Evolutionary conservation across 2,888 invertebrate genomes (phyloP), one percentile per base, ranked within the genome.

Genomic region (Gonocerus acuteangulatus): DNA sequence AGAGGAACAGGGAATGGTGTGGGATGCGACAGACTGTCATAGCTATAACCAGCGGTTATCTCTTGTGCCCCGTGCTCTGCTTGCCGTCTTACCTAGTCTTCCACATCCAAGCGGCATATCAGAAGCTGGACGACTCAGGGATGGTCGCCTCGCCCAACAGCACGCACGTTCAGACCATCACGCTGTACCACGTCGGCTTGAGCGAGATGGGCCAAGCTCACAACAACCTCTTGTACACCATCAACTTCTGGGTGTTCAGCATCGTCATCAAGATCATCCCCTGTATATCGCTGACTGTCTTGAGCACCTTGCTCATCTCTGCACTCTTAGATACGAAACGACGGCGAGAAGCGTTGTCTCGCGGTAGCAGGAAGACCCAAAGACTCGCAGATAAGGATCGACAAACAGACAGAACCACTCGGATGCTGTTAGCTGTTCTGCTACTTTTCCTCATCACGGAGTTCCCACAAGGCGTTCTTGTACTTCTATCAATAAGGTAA

Each of bases 211-310:
- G 80, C 0, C 69, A 75, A 63, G 78, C 77, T 69, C 83, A 84
- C 70, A 80, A 79, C 69, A 77, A 80, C 51, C 76, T 85, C 68
- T 79, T 84, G 62, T 82, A 81, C 60, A 75, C 75, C 57, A 80
- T 88, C 64, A 93, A 91, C 72, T 89, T 92, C 76, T 91, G 90
- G 85, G 85, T 94, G 70, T 95, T 95, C 75, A 88, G 93, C 73
- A 89, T 94, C 13, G 84, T 95, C 65, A 86, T 95, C 69, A 95
- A 95, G 76, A 77, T 95, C 59, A 85, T 95, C 65, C 95, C 95
- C 1, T 92, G 95, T 73, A 79, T 90, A 71, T 84, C 91, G 7
- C 77, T 95, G 47, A 94, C 94, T 1, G 82, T 89, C 69, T 77
- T 91, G 64, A 89, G 89, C 71, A 79, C 86, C 64, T 82, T 87